phyloP scores from a whole-genome alignment of 2,797 vertebrate genomes.

The Aotus griseimembra region DNA sequence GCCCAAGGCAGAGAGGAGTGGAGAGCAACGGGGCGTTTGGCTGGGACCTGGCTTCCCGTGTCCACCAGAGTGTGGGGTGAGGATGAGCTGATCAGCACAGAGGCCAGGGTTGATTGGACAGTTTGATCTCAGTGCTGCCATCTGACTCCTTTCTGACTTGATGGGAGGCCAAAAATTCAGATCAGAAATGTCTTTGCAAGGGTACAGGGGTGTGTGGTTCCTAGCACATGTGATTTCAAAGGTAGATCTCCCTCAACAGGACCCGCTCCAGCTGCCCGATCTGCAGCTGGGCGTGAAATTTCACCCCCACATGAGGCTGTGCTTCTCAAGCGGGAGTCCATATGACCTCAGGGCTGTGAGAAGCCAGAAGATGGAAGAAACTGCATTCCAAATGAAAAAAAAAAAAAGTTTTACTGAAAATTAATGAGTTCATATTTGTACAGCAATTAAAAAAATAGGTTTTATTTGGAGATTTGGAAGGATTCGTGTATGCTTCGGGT shows the following conservation, averaged over 20 bases:
- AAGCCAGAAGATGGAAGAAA: not conserved
- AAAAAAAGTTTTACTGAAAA: not conserved
- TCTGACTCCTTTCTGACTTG: not conserved
- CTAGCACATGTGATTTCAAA: not conserved
- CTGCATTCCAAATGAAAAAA: not conserved
- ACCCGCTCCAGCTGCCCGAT: not conserved
- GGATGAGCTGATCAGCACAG: not conserved
- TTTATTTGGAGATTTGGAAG: slow-evolving; percentile 11
- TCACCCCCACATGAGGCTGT: not conserved
- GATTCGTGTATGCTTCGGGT: not conserved
- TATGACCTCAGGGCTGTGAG: not conserved
- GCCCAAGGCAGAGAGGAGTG: rapidly evolving
- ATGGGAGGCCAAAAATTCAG: not conserved
- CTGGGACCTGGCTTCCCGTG: not conserved
- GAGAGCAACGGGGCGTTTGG: rapidly evolving
- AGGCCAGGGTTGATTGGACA: not conserved
- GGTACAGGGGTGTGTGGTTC: not conserved
- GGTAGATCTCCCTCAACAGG: not conserved
- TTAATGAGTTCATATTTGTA: not conserved
- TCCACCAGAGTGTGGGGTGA: too few species aligned
- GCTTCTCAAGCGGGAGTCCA: not conserved
- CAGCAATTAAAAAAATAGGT: not conserved
- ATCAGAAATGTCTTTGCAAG: not conserved
- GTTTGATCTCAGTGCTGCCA: not conserved
- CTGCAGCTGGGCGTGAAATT: not conserved